Evolutionary conservation across 2,113 vertebrate species (phyloP), one percentile per base, ranked within the genome.

Genomic region (Rhombomys opimus): DNA sequence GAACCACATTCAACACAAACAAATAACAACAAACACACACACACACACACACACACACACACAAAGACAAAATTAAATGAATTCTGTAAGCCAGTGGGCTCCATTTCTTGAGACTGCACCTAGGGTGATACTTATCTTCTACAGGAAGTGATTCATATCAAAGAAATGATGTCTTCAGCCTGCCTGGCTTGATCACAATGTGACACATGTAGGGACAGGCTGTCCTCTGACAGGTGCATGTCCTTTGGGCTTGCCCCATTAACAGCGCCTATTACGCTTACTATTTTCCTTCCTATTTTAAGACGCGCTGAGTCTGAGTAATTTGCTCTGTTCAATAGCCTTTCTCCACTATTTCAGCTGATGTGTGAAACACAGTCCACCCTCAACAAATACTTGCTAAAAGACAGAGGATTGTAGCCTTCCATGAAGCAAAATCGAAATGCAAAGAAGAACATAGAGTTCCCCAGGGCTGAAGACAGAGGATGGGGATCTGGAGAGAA

Each of bases 261-360:
- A 4, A 67, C 8, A 67, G 41, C 32, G 12, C 15, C 52, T 46
- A 35, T 8, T 38, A 22, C 38, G 41, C 15, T 46, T 35, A 30
- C 52, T 38, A 1, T 63, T 72, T 65, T 4, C 68, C 75, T 52
- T 59, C 61, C 32, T 87, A 68, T 70, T 32, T 73, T 52, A 35
- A 22, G 32, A 82, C 30, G 61, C 61, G 75, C 76, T 32, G 50
- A 82, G 35, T 12, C 46, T 61, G 7, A 65, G 46, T 75, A 27
- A 76, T 92, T 78, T 87, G 61, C 22, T 91, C 9, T 54, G 32
- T 67, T 81, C 20, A n/a, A 72, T 7, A 72, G 27, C 88, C 52
- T 81, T 89, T 95, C 87, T 94, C 67, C 67, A 46, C 41, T 11
- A 68, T 6, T 35, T 91, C 70, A 89, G 30, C 57, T 92, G 20